Conservation (phyloP, 2,113 vertebrate genomes). For the Rhipidura dahli region DNA sequence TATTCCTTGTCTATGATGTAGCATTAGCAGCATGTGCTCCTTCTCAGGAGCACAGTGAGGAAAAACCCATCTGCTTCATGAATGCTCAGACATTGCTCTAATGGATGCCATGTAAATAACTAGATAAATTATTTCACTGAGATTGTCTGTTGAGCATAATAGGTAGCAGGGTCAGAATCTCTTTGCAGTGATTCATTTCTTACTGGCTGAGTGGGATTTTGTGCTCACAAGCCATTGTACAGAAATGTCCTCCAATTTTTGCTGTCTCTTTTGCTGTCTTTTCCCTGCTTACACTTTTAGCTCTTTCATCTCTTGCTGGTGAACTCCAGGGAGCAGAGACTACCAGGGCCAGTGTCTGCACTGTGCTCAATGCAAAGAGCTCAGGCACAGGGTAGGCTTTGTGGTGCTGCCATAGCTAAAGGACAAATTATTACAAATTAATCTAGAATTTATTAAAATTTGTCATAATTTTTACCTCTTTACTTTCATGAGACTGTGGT, state of each 20-base stretch:
- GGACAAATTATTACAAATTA: background rate
- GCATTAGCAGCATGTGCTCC: background rate
- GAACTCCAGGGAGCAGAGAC: background rate
- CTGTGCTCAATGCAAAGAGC: background rate
- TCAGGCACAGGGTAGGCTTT: background rate
- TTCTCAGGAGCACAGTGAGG: background rate
- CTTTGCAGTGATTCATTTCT: background rate
- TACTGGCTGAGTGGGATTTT: background rate
- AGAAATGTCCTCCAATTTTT: background rate
- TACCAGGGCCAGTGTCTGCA: background rate
- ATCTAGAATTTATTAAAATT: background rate
- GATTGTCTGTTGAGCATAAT: background rate
- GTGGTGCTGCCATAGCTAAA: background rate
- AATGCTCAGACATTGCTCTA: background rate
- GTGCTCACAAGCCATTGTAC: background rate
- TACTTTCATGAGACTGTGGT: background rate
- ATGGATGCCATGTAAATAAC: conserved; percentile 35
- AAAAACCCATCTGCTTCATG: conserved; percentile 18
- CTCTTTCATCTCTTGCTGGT: background rate
- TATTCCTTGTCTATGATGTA: background rate
- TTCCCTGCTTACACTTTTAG: background rate
- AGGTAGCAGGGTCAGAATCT: conserved; percentile 29
- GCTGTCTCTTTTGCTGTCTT: background rate
- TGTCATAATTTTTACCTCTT: background rate
- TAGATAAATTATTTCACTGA: conserved; percentile 1